Conservation (phyloP, 2,797 vertebrate species). For the Graptemys geographica region DNA sequence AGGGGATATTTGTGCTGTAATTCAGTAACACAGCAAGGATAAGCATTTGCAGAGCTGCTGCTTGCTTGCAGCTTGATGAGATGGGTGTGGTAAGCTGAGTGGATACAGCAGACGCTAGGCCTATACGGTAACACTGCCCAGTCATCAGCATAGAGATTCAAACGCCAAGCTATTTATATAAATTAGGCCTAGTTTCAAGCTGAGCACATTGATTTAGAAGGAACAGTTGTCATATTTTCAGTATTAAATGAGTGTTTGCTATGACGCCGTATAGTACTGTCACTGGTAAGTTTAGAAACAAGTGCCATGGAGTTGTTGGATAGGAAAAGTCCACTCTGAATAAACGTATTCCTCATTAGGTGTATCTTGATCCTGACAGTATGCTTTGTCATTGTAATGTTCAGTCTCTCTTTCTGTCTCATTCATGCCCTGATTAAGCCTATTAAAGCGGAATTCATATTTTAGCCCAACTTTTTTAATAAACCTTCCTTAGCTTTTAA, state of each 20-base stretch:
- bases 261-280: conserved; percentile 1
- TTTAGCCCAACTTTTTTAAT: background rate
- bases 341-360: rapidly evolving
- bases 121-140: conserved; percentile 59
- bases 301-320: background rate
- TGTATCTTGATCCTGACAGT: background rate
- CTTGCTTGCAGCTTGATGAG: background rate
- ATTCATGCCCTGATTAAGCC: rapidly evolving
- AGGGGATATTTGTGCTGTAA: conserved; percentile 59
- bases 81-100: conserved; percentile 69
- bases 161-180: conserved; percentile 1
- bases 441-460: background rate
- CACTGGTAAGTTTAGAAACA: background rate
- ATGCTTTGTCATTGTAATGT: background rate
- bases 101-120: conserved; percentile 66
- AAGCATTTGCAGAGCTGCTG: conserved; percentile 15
- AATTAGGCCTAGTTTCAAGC: conserved; percentile 34
- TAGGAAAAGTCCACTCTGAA: background rate
- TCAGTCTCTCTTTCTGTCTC: background rate
- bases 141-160: conserved; percentile 51
- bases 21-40: conserved; percentile 60
- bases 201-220: conserved; percentile 36
- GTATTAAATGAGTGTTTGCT: conserved; percentile 28
- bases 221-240: conserved; percentile 53
- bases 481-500: background rate